These are phyloP conservation scores for Acanthornis magna DNA, from an alignment of 2,797 vertebrate genomes.

Conservation along the genomic window DNA sequence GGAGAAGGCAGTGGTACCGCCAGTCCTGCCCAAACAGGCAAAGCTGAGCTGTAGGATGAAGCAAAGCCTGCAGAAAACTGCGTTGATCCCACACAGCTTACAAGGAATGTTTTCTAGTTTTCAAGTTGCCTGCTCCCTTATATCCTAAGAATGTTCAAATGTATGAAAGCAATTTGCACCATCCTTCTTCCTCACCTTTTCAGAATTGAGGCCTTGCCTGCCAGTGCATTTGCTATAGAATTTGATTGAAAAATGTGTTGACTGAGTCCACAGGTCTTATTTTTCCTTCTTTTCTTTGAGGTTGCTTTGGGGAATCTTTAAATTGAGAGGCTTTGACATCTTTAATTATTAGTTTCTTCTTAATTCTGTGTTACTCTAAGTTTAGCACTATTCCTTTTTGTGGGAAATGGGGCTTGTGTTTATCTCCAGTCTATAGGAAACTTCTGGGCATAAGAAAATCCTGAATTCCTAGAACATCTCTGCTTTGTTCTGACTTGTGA, in stretches of 20 bases:
- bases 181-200: constrained; percentile 49
- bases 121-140: constrained; percentile 60
- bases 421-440: neutral
- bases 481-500: constrained; percentile 24
- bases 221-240: constrained; percentile 48
- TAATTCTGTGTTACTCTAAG: neutral
- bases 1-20: neutral
- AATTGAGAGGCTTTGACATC: neutral
- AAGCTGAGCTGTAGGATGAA: constrained; percentile 77
- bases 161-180: constrained; percentile 66
- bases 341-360: constrained; percentile 14
- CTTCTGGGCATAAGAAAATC: constrained; percentile 7
- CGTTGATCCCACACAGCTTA: constrained; percentile 49
- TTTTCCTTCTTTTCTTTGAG: constrained; percentile 13
- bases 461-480: neutral
- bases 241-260: constrained; percentile 10
- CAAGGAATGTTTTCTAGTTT: constrained; percentile 51
- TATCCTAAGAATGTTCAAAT: constrained; percentile 62
- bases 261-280: constrained; percentile 11
- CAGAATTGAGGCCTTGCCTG: constrained; percentile 52
- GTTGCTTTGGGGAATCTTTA: constrained; percentile 16
- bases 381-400: neutral
- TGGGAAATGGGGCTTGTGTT: neutral
- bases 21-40: constrained; percentile 61
- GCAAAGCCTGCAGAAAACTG: constrained; percentile 4